Base-by-base conservation (phyloP, 2,797 vertebrate species). In the Fistularia commersonii region DNA sequence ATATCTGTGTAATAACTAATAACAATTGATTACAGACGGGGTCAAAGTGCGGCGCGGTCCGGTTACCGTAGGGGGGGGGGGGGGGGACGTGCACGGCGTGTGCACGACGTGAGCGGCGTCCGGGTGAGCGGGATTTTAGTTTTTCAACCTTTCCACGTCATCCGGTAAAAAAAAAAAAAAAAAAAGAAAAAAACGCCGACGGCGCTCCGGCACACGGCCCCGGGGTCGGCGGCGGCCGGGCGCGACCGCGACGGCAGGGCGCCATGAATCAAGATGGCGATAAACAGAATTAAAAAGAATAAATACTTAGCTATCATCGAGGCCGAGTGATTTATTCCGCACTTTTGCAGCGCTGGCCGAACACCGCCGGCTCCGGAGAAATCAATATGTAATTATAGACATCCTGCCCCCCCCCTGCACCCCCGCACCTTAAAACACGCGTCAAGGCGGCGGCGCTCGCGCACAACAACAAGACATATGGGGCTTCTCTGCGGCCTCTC, bases 341-440 rank as follows among this genome's bases (percentile, higher is more conserved):
- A 79, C 86, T 86, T 77, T 81, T 71, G 66, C 74, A 64, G 54
- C 40, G 14, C 67, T 68, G 74, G 73, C 86, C 79, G 80, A 87
- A 77, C 82, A 80, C 69, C 82, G 78, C 71, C 69, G 48, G 71
- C 72, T 53, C 75, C 73, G 54, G 33, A 87, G 87, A 89, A 90
- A 90, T 90, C 88, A 86, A 90, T 90, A 90, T 88, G 88, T 90
- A 90, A 90, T 90, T 90, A 90, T 87, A 88, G 85, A 85, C 87
- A 87, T 89, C 87, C 87, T 83, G 87, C 84, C 76, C 82, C 39
- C 75, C 80, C 81, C 83, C 54, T 76, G 79, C 78, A 75, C 60
- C 82, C 77, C 82, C 74, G 54, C 61, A 58, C 69, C 67, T 76
- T 74, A 79, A 82, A 88, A 88, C 81, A 84, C 87, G 88, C 86